Percentiles rank a stretch among this genome's conserved stretches.
Evolutionary conservation across 2,113 vertebrate genomes (phyloP).

Genomic region (Oncorhynchus mykiss): DNA sequence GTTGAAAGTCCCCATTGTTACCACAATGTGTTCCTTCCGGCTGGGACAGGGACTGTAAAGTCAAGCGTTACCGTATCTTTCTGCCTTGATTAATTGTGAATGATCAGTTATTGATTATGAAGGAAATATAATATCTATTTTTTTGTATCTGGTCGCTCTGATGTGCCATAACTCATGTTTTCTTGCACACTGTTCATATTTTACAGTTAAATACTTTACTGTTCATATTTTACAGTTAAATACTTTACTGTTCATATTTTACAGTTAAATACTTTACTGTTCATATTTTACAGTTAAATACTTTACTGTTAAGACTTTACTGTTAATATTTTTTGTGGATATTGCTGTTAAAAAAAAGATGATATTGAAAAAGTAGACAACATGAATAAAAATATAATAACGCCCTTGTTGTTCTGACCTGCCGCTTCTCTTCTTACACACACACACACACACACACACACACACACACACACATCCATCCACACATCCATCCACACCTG

Average conservation of each 20-base stretch:
- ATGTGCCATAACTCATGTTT: conserved; percentile 81
- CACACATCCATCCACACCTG: neutral
- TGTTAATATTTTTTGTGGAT: conserved; percentile 58
- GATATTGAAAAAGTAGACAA: conserved; percentile 69
- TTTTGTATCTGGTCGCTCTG: conserved; percentile 77
- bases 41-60: no score
- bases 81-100: conserved; percentile 78
- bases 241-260: conserved; percentile 73
- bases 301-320: no score
- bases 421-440: neutral
- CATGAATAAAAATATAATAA: conserved; percentile 16
- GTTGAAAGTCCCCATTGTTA: no score
- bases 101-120: conserved; percentile 65
- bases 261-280: conserved; percentile 62
- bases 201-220: conserved; percentile 68
- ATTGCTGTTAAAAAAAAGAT: conserved; percentile 34
- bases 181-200: conserved; percentile 83
- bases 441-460: neutral
- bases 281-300: no score
- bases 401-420: neutral
- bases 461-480: neutral
- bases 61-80: conserved; percentile 26
- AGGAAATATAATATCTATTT: conserved; percentile 78
- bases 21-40: no score
- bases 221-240: conserved; percentile 76